Conservation (phyloP, 2,113 vertebrate species). For the Austrofundulus limnaeus region DNA sequence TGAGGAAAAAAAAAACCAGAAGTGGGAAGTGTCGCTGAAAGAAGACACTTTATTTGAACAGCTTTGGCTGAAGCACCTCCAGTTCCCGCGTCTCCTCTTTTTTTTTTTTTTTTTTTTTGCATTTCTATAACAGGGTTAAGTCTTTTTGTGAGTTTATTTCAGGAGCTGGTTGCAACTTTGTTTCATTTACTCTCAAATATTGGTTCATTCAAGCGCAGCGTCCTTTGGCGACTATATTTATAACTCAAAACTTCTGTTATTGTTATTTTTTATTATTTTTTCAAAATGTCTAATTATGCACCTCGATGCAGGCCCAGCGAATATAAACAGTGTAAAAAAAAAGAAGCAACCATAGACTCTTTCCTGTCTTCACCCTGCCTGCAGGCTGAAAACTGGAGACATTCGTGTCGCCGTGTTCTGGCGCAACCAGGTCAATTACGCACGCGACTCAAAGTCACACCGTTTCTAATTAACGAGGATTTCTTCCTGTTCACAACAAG, state of each 20-base stretch:
- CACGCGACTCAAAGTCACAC: constrained; percentile 14
- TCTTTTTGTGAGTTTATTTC: too few species aligned
- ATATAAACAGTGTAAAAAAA: constrained; percentile 7
- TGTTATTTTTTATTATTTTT: too few species aligned
- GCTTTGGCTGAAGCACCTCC: constrained; percentile 43
- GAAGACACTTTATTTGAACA: constrained; percentile 74
- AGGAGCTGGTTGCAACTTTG: too few species aligned
- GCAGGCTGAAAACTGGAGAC: constrained; percentile 11
- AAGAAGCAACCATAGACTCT: background rate
- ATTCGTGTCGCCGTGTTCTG: constrained; percentile 33
- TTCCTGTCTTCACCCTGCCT: background rate
- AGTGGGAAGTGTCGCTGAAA: constrained; percentile 66
- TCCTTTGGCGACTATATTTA: too few species aligned
- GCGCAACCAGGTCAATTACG: constrained; percentile 42
- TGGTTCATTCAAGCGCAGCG: too few species aligned
- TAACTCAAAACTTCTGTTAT: too few species aligned
- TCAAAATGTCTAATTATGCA: too few species aligned
- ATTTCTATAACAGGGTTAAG: too few species aligned
- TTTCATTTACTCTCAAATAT: too few species aligned
- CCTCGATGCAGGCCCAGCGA: background rate
- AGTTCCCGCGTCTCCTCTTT: background rate
- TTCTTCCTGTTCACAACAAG: constrained; percentile 44
- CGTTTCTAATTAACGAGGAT: constrained; percentile 46
- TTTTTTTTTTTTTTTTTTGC: background rate
- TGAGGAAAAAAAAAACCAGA: constrained; percentile 33